Base-by-base conservation (phyloP, 2,888 invertebrate genomes). In the Nasonia oneida region DNA sequence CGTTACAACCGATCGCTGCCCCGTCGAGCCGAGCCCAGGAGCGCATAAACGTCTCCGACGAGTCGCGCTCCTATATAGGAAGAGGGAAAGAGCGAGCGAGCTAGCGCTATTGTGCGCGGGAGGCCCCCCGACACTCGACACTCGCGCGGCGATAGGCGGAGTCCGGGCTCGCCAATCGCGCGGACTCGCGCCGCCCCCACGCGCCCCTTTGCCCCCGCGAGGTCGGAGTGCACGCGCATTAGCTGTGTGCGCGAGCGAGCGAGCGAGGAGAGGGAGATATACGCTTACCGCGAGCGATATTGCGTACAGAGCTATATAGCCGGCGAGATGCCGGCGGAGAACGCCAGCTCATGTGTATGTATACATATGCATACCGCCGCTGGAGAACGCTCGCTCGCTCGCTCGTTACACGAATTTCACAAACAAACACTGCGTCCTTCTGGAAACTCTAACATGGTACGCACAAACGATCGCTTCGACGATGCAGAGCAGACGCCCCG, bases 141-240 rank as follows among this genome's bases (percentile, higher is more conserved):
- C 61, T 23, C 61, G 70, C 33, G 39, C 2, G 89, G 90, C 90
- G 88, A 93, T 91, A 92, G 93, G 93, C 93, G 93, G 93, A 93
- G 93, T 92, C 91, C 88, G 89, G 89, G 88, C 90, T 89, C 89
- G 89, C 93, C 93, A 93, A 93, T 93, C 92, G 90, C 89, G 89
- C 89, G 89, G 89, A 89, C 90, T 91, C 91, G 91, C 91, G 90
- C 90, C 89, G 91, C 93, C 91, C 90, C 92, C 91, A 91, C 92
- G 91, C 90, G 88, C 89, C 37, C 89, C 88, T 91, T 91, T 91
- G 90, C 91, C 91, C 90, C 90, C 90, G 87, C 86, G 74, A 86
- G 86, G 86, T 86, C 86, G 86, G 81, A 86, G 86, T 83, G 83
- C 86, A 83, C 83, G 70, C 79, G 29, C n/a, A 14, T 29, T 70